Percentiles rank a stretch among this genome's conserved stretches.
These are phyloP conservation scores for Drosophila mercatorum DNA, from an alignment of 2,888 invertebrate genomes.

Conservation along the genomic window DNA sequence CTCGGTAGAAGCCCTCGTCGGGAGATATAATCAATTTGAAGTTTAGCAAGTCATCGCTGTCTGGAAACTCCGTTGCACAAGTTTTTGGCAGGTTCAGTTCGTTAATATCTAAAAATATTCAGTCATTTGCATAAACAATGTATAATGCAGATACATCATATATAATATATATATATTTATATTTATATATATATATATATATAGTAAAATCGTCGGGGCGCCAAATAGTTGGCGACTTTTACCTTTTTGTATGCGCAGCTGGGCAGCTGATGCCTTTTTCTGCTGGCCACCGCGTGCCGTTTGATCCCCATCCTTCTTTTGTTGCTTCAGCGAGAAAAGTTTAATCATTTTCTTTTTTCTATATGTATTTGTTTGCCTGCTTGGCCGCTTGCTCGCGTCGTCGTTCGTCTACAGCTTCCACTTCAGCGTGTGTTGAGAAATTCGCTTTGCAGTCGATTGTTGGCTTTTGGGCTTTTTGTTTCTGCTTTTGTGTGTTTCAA, in stretches of 20 bases:
- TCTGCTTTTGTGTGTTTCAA: conserved; percentile 1
- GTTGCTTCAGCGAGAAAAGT: conserved; percentile 98
- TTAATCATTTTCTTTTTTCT: conserved; percentile 91
- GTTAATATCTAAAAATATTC: conserved; percentile 92
- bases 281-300: conserved; percentile 90
- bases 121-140: conserved; percentile 24
- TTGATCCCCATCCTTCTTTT: conserved; percentile 98
- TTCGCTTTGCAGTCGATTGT: conserved; percentile 8
- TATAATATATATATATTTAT: background rate
- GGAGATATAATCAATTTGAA: conserved; percentile 98
- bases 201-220: conserved; percentile 11
- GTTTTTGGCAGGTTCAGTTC: conserved; percentile 98
- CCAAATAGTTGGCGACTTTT: conserved; percentile 24
- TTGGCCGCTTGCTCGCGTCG: conserved; percentile 53
- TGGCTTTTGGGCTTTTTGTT: conserved; percentile 5
- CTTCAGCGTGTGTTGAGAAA: conserved; percentile 14
- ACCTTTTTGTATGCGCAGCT: conserved; percentile 99
- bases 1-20: conserved; percentile 98
- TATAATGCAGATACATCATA: background rate
- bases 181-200: background rate
- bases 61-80: conserved; percentile 97
- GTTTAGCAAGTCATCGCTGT: conserved; percentile 97
- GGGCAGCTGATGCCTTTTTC: conserved; percentile 98
- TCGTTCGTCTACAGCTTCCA: conserved; percentile 33
- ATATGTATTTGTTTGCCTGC: conserved; percentile 44